phyloP scores from a whole-genome alignment of 2,888 invertebrate species.

The Norana najaformis region DNA sequence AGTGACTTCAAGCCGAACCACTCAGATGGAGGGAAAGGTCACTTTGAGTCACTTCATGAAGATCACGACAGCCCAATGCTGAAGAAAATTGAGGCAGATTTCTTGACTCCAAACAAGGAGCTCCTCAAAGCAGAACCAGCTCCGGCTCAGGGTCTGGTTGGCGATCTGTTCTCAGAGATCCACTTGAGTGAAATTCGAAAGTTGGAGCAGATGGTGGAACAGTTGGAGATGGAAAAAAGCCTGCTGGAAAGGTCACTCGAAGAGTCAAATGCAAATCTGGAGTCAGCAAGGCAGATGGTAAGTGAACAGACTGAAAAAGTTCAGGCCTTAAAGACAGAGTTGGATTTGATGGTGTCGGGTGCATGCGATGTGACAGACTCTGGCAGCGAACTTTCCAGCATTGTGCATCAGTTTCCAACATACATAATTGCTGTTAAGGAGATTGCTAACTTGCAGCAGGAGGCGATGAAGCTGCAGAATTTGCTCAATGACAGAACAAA shows the following conservation, averaged over 20 bases:
- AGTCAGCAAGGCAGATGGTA: slow-evolving; percentile 55
- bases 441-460: slow-evolving; percentile 22
- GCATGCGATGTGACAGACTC: slow-evolving; percentile 22
- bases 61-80: slow-evolving; percentile 47
- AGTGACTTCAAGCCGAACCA: slow-evolving; percentile 31
- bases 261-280: slow-evolving; percentile 54
- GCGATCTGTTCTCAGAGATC: slow-evolving; percentile 76
- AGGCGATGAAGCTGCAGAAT: neutral
- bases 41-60: slow-evolving; percentile 46
- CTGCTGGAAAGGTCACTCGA: slow-evolving; percentile 56
- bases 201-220: slow-evolving; percentile 86
- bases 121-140: slow-evolving; percentile 36
- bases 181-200: slow-evolving; percentile 91
- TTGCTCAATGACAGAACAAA: neutral
- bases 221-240: slow-evolving; percentile 57
- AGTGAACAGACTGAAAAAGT: slow-evolving; percentile 53
- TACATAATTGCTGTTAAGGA: slow-evolving; percentile 33
- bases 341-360: slow-evolving; percentile 67
- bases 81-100: slow-evolving; percentile 57
- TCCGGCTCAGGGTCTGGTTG: slow-evolving; percentile 52
- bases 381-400: slow-evolving; percentile 23
- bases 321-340: slow-evolving; percentile 73
- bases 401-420: slow-evolving; percentile 28
- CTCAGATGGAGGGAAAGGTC: slow-evolving; percentile 37
- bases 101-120: slow-evolving; percentile 26